phyloP scores from a whole-genome alignment of 1,140 invertebrate species.

The Diprion similis region DNA sequence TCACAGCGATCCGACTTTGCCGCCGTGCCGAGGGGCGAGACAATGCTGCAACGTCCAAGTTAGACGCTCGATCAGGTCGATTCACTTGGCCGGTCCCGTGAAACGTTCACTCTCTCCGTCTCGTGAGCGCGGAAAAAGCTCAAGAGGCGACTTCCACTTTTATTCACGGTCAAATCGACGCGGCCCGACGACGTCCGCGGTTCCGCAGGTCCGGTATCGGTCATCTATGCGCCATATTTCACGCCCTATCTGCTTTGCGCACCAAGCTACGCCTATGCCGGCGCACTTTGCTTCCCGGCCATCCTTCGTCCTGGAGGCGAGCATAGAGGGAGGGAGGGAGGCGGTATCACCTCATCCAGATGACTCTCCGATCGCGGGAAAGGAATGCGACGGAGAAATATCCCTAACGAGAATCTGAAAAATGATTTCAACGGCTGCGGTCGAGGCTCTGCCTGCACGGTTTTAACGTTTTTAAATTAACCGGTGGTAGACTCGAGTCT shows the following conservation, averaged over 20 bases:
- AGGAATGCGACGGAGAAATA: conserved; percentile 38
- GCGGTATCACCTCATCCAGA: conserved; percentile 44
- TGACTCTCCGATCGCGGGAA: conserved; percentile 38
- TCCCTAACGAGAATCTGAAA: conserved; percentile 17
- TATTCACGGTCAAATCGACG: conserved; percentile 27
- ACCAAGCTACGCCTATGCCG: conserved; percentile 31
- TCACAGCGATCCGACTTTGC: conserved; percentile 37
- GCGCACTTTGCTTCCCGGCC: conserved; percentile 21
- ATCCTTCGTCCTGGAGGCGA: neutral
- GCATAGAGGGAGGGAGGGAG: conserved; percentile 24
- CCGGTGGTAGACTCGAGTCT: neutral
- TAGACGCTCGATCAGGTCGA: neutral
- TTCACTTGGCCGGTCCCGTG: conserved; percentile 9
- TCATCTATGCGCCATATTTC: conserved; percentile 53
- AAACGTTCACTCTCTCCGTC: conserved; percentile 14
- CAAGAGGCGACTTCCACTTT: neutral
- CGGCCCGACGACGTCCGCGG: too few relatives aligned
- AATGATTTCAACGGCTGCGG: conserved; percentile 8
- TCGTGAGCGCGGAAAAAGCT: too few relatives aligned
- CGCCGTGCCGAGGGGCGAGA: too few relatives aligned
- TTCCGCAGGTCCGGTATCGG: conserved; percentile 36
- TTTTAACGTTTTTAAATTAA: neutral
- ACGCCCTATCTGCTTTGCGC: conserved; percentile 47
- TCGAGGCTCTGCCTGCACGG: neutral
- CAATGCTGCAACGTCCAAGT: neutral